Conservation (phyloP, 1,140 invertebrate genomes). For the Cotesia glomerata region DNA sequence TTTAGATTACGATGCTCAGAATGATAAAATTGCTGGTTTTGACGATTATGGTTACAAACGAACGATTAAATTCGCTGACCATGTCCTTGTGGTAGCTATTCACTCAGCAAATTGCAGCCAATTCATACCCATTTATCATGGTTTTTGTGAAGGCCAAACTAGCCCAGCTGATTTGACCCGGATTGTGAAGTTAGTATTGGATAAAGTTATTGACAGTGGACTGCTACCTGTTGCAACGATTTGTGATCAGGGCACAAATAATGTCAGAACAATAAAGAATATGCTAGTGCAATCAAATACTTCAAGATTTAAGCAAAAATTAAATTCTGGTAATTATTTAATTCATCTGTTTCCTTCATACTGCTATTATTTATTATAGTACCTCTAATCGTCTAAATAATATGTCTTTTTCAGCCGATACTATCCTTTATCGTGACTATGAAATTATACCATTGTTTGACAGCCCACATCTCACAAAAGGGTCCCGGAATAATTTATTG, state of each 20-base stretch:
- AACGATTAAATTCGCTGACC: slow-evolving; percentile 31
- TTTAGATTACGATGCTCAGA: slow-evolving; percentile 23
- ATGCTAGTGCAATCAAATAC: not conserved
- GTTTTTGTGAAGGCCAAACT: slow-evolving; percentile 19
- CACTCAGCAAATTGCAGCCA: slow-evolving; percentile 28
- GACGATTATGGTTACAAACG: slow-evolving; percentile 34
- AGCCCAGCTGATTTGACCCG: slow-evolving; percentile 1
- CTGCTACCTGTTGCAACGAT: slow-evolving; percentile 16
- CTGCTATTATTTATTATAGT: not conserved
- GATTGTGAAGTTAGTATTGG: slow-evolving; percentile 15
- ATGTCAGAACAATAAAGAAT: slow-evolving; percentile 23
- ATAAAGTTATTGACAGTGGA: not conserved
- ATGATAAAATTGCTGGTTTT: slow-evolving; percentile 36
- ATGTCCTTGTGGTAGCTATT: slow-evolving; percentile 40
- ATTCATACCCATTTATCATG: slow-evolving; percentile 34
- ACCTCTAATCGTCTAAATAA: too few species aligned
- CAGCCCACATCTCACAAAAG: not conserved
- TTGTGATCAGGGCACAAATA: slow-evolving; percentile 30
- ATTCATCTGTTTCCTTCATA: not conserved
- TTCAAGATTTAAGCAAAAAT: not conserved
- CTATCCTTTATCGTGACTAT: not conserved
- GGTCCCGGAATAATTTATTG: not conserved
- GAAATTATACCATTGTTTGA: not conserved
- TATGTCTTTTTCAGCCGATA: not conserved
- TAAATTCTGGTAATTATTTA: not conserved